Conservation (phyloP, 1,140 invertebrate species). For the Aphelinus certus region DNA sequence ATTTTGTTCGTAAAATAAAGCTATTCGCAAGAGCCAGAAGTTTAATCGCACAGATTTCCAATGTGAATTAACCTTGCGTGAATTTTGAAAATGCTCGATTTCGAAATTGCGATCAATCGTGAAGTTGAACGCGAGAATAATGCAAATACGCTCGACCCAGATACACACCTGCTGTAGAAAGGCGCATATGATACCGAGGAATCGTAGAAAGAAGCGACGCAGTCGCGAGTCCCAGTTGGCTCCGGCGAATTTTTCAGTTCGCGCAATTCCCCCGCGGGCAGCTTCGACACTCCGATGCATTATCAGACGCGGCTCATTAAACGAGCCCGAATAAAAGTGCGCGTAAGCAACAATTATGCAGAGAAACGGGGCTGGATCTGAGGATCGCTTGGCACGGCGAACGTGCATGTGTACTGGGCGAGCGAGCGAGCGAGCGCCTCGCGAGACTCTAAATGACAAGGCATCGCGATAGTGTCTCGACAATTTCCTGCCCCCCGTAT, state of each 20-base stretch:
- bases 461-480: slow-evolving; percentile 31
- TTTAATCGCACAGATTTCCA: too few species aligned
- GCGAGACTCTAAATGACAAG: slow-evolving; percentile 34
- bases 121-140: too few species aligned
- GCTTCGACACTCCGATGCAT: slow-evolving; percentile 28
- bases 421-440: neutral
- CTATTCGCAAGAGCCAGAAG: too few species aligned
- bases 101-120: too few species aligned
- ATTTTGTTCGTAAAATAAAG: too few species aligned
- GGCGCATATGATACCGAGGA: too few species aligned
- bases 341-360: slow-evolving; percentile 43
- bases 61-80: too few species aligned
- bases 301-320: slow-evolving; percentile 50
- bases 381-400: neutral
- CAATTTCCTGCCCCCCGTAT: slow-evolving; percentile 23
- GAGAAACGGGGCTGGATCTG: slow-evolving; percentile 12
- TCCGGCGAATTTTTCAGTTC: slow-evolving; percentile 38
- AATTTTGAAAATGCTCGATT: too few species aligned
- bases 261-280: slow-evolving; percentile 40
- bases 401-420: neutral
- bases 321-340: slow-evolving; percentile 30
- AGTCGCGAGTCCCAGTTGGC: too few species aligned
- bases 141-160: too few species aligned
- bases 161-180: too few species aligned
- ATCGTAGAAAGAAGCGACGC: too few species aligned